These are phyloP conservation scores for Emmelina monodactyla DNA, from an alignment of 2,888 invertebrate genomes.

Conservation along the genomic window DNA sequence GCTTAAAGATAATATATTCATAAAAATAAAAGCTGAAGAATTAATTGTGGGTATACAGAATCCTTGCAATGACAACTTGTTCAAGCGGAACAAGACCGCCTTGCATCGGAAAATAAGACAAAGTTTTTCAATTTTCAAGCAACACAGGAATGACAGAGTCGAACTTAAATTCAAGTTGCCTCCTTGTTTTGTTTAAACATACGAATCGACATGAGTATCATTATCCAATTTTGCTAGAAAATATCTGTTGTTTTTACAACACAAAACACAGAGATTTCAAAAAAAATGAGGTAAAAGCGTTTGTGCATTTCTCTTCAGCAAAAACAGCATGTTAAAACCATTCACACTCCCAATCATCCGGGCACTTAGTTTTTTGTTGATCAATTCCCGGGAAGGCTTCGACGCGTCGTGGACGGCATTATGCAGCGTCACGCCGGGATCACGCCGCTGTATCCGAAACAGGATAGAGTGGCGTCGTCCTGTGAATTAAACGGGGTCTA, in stretches of 20 bases:
- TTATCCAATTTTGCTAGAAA: too few relatives aligned
- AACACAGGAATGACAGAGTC: constrained; percentile 63
- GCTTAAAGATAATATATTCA: too few relatives aligned
- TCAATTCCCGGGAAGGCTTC: neutral
- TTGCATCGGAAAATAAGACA: constrained; percentile 62
- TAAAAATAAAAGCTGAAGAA: too few relatives aligned
- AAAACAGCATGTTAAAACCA: neutral
- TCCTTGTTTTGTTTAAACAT: too few relatives aligned
- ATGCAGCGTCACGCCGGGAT: constrained; percentile 62
- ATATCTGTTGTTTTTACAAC: too few relatives aligned
- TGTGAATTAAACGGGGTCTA: constrained; percentile 36
- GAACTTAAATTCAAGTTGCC: too few relatives aligned
- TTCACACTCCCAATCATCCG: neutral
- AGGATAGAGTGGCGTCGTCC: constrained; percentile 44
- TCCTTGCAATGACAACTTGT: constrained; percentile 60
- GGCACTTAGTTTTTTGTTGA: neutral
- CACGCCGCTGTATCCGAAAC: constrained; percentile 58
- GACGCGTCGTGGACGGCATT: constrained; percentile 30
- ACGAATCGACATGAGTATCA: too few relatives aligned
- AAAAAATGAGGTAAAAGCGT: too few relatives aligned
- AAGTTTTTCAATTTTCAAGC: constrained; percentile 66
- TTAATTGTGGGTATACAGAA: too few relatives aligned
- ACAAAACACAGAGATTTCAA: too few relatives aligned
- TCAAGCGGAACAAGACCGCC: constrained; percentile 61
- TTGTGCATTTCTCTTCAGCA: too few relatives aligned